Conservation (phyloP, 2,797 vertebrate species). For the Eulemur albifrons region DNA sequence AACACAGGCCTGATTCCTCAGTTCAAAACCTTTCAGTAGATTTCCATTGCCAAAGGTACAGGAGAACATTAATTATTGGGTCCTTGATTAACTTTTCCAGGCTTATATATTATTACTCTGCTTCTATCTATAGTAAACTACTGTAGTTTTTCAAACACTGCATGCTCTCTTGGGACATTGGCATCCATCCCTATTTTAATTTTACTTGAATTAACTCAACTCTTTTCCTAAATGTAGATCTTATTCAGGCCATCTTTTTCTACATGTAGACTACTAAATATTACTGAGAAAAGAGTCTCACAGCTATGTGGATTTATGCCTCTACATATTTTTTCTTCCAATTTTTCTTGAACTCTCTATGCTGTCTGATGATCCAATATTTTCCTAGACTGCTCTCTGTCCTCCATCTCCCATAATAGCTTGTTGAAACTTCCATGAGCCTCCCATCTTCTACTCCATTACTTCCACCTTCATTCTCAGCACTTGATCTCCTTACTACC, state of each 20-base stretch:
- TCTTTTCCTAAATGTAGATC: neutral
- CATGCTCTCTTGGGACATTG: neutral
- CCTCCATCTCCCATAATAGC: neutral
- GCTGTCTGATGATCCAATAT: neutral
- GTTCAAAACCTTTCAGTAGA: neutral
- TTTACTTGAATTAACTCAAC: conserved; percentile 9
- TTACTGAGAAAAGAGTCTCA: neutral
- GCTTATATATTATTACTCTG: neutral
- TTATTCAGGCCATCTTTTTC: neutral
- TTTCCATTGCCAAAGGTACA: neutral
- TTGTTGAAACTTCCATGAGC: neutral
- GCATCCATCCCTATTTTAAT: neutral
- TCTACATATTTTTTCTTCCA: neutral
- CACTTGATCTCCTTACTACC: neutral
- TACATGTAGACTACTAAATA: neutral
- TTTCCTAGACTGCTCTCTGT: neutral
- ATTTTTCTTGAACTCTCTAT: neutral
- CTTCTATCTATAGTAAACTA: neutral
- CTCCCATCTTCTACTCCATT: neutral
- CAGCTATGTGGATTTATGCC: neutral
- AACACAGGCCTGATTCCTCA: neutral
- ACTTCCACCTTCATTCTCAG: neutral
- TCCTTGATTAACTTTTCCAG: neutral
- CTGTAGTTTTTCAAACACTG: neutral
- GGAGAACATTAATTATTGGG: neutral